Conservation (phyloP, 2,797 vertebrate species). For the Sandelia bainsii region DNA sequence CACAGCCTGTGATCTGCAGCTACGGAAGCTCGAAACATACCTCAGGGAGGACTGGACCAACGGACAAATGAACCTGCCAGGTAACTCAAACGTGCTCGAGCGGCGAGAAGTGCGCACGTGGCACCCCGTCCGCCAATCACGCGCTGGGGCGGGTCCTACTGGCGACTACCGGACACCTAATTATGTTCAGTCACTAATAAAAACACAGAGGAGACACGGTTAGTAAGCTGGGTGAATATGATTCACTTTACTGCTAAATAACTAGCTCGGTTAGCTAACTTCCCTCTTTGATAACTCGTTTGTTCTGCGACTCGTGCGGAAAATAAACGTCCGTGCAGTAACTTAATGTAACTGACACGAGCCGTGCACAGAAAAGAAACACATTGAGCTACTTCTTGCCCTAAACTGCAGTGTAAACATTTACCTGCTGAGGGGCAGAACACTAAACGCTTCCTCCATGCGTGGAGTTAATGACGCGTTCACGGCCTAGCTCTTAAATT, state of each 20-base stretch:
- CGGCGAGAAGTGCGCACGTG: constrained; percentile 74
- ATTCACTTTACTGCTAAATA: neutral
- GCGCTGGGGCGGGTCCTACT: constrained; percentile 54
- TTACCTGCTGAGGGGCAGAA: constrained; percentile 22
- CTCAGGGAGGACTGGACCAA: constrained; percentile 1
- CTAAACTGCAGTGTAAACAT: neutral
- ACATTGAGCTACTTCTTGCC: neutral
- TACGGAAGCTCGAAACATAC: constrained; percentile 32
- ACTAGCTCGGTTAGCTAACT: constrained; percentile 1
- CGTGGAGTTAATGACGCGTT: constrained; percentile 7
- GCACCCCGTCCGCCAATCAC: constrained; percentile 76
- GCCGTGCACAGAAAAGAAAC: neutral
- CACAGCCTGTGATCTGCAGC: neutral
- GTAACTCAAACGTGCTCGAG: constrained; percentile 34
- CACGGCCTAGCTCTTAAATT: neutral
- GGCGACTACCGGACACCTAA: constrained; percentile 4
- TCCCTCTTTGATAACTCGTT: neutral
- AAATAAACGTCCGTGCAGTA: accelerated
- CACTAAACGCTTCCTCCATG: constrained; percentile 25
- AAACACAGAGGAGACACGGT: neutral
- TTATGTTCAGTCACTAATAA: neutral
- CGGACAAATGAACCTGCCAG: constrained; percentile 26
- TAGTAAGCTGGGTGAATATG: too few relatives aligned
- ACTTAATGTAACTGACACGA: accelerated
- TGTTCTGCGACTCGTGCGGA: neutral